These are phyloP conservation scores for Netelia fuscicornis DNA, from an alignment of 2,888 invertebrate species.

Conservation along the genomic window DNA sequence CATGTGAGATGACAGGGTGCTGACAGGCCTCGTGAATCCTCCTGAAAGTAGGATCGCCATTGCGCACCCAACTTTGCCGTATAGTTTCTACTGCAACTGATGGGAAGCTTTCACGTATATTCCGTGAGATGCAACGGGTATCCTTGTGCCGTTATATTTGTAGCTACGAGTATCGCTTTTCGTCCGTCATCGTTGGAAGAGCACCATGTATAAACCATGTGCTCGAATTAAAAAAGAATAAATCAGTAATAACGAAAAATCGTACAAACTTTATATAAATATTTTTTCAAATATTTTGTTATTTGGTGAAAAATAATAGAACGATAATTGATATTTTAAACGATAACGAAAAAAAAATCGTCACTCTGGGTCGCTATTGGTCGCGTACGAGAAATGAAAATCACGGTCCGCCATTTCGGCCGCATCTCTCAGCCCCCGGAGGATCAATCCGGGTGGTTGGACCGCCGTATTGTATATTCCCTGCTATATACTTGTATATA, in stretches of 20 bases:
- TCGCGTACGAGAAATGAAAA: conserved; percentile 48
- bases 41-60: conserved; percentile 42
- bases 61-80: conserved; percentile 25
- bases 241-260: too few relatives aligned
- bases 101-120: conserved; percentile 21
- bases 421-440: conserved; percentile 35
- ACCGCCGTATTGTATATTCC: conserved; percentile 52
- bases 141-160: neutral
- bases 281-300: neutral
- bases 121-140: neutral
- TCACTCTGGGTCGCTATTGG: neutral
- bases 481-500: conserved; percentile 23
- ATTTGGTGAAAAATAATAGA: neutral
- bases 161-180: neutral
- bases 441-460: conserved; percentile 59
- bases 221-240: neutral
- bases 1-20: conserved; percentile 10
- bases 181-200: conserved; percentile 1
- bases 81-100: conserved; percentile 15
- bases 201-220: neutral
- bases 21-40: conserved; percentile 43
- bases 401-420: conserved; percentile 66
- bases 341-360: neutral
- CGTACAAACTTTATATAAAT: too few relatives aligned
- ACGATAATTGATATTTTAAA: neutral